Evolutionary conservation across 1,140 invertebrate species (phyloP), one percentile per base, ranked within the genome.

Genomic region (Pissodes strobi): DNA sequence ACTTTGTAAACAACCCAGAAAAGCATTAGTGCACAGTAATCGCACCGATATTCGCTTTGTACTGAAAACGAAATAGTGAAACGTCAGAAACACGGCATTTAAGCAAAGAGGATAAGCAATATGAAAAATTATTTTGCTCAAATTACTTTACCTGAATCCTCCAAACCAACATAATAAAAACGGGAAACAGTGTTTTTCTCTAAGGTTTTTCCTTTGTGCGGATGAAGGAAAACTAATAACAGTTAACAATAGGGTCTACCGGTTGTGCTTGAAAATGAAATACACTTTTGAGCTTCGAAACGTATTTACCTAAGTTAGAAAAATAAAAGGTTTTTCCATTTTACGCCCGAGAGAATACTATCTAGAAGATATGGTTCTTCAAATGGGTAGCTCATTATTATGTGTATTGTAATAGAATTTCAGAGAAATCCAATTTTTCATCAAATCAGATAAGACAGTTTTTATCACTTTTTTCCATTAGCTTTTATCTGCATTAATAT

Each of bases 261-360:
- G 52, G 13, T 25, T 48, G 45, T 18, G 52, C 34, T 55, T 39
- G 52, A 39, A 52, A 37, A 52, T 52, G 49, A 52, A 52, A 52
- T 52, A 55, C 12, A 55, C 37, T 21, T 55, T 55, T 37, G 34
- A 39, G 52, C 52, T 39, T 39, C 6, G 19, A 21, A 55, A 55
- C 52, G 37, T 55, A 55, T 55, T 55, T 25, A 55, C 52, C 19
- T 55, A 55, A 55, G 30, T 39, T 25, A 19, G 37, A 23, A 55
- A 55, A 55, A 55, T 55, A 55, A 55, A 55, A 55, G 18, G 23
- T 55, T 55, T 55, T 39, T 17, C 52, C 52, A 55, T 55, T 55
- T 55, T 39, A 9, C 21, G 52, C 52, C 18, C 15, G 52, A 39
- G n/a, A 22, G 21, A 37, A 55, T 25, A 39, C 13, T 25, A 55